Percentiles rank a stretch among this genome's conserved stretches.
Evolutionary conservation across 2,113 vertebrate genomes (phyloP).

Genomic region (Zootoca vivipara): DNA sequence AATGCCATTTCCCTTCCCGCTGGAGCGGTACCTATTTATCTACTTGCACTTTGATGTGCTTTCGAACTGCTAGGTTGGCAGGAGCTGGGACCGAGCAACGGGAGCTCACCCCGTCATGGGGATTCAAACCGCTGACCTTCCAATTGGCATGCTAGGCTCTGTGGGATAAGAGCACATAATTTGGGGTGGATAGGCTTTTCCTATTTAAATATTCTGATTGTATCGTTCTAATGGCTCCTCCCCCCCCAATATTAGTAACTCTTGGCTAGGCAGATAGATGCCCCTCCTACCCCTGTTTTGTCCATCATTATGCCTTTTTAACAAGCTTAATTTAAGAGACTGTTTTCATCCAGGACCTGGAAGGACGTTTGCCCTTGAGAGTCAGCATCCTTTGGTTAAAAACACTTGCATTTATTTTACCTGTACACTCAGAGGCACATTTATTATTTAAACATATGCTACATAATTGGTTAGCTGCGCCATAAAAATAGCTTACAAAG

Average conservation of each 20-base stretch:
- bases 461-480: constrained; percentile 5
- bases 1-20: too few species aligned
- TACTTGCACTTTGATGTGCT: too few species aligned
- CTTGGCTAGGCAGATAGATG: background rate
- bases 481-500: background rate
- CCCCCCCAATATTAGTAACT: too few species aligned
- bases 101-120: too few species aligned
- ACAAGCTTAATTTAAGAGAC: background rate
- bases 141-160: too few species aligned
- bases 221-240: background rate
- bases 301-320: background rate
- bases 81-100: too few species aligned
- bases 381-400: background rate
- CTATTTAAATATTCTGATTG: background rate
- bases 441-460: constrained; percentile 23
- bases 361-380: background rate
- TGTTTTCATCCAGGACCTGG: background rate
- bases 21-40: too few species aligned
- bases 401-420: background rate
- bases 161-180: background rate
- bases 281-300: background rate
- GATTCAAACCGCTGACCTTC: too few species aligned
- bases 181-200: background rate
- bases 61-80: too few species aligned
- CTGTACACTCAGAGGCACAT: background rate